Conservation (phyloP, 2,113 vertebrate species). For the Pelusios castaneus region DNA sequence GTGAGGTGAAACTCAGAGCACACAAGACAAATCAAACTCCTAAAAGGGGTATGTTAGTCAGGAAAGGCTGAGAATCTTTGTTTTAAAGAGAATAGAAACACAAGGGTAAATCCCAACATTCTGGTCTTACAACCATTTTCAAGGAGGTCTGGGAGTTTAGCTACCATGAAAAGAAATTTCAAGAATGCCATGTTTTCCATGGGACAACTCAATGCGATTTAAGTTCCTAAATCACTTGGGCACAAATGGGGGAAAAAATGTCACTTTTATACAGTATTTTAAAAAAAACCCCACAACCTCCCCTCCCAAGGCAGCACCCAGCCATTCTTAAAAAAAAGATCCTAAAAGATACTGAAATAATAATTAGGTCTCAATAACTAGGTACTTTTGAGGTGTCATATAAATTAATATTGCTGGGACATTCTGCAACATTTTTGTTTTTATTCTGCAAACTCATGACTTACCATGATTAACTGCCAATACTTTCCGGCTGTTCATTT, state of each 20-base stretch:
- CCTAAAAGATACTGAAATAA: neutral
- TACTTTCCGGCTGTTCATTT: conserved; percentile 98
- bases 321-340: neutral
- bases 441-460: conserved; percentile 21
- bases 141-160: neutral
- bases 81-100: neutral
- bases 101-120: neutral
- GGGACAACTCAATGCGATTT: neutral
- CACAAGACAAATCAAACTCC: no score
- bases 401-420: neutral
- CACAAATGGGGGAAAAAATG: neutral
- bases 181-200: neutral
- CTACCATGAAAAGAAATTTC: neutral
- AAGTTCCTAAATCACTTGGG: neutral
- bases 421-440: neutral
- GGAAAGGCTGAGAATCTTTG: neutral
- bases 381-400: neutral
- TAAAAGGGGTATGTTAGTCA: no score
- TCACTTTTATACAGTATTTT: neutral
- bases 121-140: neutral
- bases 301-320: neutral
- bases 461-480: conserved; percentile 97
- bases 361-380: neutral
- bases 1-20: no score
- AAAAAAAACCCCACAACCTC: no score